These are phyloP conservation scores for Uromys caudimaculatus DNA, from an alignment of 2,797 vertebrate genomes.

Conservation along the genomic window DNA sequence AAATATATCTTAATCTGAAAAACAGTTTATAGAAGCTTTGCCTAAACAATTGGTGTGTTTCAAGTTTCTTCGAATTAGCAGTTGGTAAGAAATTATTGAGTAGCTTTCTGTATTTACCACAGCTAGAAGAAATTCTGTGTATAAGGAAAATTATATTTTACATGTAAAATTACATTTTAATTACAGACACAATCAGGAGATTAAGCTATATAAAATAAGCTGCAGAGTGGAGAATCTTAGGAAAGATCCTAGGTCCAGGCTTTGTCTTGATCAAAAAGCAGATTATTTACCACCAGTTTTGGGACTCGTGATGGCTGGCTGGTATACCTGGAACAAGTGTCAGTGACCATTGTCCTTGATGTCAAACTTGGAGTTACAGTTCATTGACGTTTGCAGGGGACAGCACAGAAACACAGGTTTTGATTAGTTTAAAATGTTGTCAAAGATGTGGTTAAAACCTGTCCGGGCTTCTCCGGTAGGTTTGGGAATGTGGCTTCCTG, in stretches of 20 bases:
- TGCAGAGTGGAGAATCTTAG: neutral
- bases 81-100: constrained; percentile 15
- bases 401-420: neutral
- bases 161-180: constrained; percentile 1
- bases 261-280: neutral
- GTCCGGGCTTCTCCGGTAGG: neutral
- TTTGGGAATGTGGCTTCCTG: constrained; percentile 18
- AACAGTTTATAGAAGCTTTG: constrained; percentile 22
- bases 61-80: constrained; percentile 6
- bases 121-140: neutral
- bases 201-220: neutral
- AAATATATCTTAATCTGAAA: constrained; percentile 33
- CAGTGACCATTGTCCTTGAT: neutral
- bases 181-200: neutral
- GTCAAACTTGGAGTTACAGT: neutral
- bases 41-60: constrained; percentile 19
- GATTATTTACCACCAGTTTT: neutral
- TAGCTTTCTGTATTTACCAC: neutral
- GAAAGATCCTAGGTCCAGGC: neutral
- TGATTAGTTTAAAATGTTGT: constrained; percentile 1
- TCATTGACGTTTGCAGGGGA: neutral
- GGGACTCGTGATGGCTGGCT: too few species aligned
- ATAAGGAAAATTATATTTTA: constrained; percentile 2
- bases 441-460: neutral
- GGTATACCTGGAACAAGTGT: neutral